Evolutionary conservation across 2,888 invertebrate genomes (phyloP), one percentile per base, ranked within the genome.

Genomic region (Zaprionus lineosus): DNA sequence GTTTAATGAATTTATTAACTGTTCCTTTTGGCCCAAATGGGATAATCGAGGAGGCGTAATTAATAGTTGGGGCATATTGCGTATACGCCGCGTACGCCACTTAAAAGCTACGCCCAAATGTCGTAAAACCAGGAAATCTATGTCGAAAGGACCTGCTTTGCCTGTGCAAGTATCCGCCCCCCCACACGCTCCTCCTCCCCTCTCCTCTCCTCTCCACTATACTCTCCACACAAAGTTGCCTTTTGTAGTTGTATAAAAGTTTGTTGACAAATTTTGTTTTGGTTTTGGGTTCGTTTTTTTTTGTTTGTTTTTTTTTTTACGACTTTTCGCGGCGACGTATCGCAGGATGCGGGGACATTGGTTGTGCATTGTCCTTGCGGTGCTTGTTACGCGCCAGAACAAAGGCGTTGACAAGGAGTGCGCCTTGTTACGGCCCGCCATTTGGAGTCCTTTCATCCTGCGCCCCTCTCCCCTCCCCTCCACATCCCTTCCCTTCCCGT

Each of bases 201-300:
- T n/a, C 3, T 2, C 6, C 15, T 4, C 9, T 9, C 31, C 0
- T 21, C 1, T 6, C 9, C 18, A 6, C 29, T 31, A 53, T n/a
- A 24, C 37, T 39, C 6, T 9, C 24, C 18, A 28, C 24, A 31
- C 41, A 41, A 36, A 34, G 44, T 51, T 44, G 39, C 33, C 39
- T 21, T 58, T 51, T 64, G 66, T 55, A 50, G 44, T 57, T 61
- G 34, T 16, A 14, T 31, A 43, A 64, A 69, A 65, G 51, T 69
- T 52, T 47, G 68, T 65, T 81, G 78, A 79, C 78, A 78, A 79
- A 75, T 81, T 77, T 76, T 64, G n/a, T n/a, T n/a, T n/a, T n/a
- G n/a, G n/a, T n/a, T n/a, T n/a, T n/a, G n/a, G n/a, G n/a, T n/a
- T n/a, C n/a, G n/a, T n/a, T n/a, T n/a, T n/a, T n/a, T n/a, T n/a